Conservation (phyloP, 2,797 vertebrate genomes). For the Eremophila alpestris region DNA sequence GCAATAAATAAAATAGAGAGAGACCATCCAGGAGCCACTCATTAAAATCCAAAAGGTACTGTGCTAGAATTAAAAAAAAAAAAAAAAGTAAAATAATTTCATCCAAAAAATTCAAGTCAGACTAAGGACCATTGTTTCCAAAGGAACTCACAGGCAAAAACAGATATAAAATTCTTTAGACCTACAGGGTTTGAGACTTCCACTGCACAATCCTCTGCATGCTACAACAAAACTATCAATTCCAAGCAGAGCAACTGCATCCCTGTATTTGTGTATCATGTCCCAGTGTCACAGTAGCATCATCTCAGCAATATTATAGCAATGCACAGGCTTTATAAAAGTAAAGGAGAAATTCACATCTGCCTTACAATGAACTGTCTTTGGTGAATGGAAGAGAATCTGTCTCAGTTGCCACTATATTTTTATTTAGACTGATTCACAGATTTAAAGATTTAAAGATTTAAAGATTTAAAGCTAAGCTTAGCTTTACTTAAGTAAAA, state of each 20-base stretch:
- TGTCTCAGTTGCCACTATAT: not conserved
- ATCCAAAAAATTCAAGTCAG: not conserved
- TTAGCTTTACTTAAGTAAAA: not conserved
- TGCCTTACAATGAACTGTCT: not conserved
- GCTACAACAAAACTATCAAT: not conserved
- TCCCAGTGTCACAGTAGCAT: not conserved
- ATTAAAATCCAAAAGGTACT: constrained; percentile 81
- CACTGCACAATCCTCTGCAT: not conserved
- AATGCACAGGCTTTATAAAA: not conserved
- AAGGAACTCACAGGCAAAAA: not conserved
- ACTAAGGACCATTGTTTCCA: not conserved
- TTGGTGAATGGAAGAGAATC: not conserved
- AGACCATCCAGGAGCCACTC: constrained; percentile 74
- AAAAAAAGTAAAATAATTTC: not conserved
- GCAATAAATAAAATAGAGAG: constrained; percentile 72
- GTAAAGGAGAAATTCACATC: not conserved
- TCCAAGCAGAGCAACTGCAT: not conserved
- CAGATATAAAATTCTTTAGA: not conserved
- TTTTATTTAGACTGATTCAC: not conserved
- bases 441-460: too few species aligned
- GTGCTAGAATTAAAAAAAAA: constrained; percentile 53
- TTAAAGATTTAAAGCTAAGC: not conserved
- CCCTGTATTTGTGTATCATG: not conserved
- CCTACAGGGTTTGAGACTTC: not conserved
- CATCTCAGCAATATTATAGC: not conserved